Evolutionary conservation across 1,140 invertebrate genomes (phyloP), one percentile per base, ranked within the genome.

Genomic region (Drosophila bocki): DNA sequence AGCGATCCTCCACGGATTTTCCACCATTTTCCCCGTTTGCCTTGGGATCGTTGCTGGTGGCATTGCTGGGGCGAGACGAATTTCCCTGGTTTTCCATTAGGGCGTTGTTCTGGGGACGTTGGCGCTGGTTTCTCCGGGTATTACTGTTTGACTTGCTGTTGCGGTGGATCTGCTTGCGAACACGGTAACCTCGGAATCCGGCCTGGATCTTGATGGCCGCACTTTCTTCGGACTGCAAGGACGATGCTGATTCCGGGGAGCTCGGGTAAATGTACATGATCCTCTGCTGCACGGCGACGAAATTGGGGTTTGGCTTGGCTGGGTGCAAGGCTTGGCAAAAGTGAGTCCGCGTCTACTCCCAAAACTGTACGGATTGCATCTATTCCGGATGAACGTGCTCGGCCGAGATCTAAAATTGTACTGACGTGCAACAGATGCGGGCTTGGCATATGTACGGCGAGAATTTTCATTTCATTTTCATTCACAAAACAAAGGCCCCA

Each of bases 151-250:
- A 75, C 17, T 82, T 90, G 48, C 13, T 63, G 62, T 85, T 93
- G 53, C 79, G 92, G 78, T 94, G 94, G 9, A 96, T 80, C 63
- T 95, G 94, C 82, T 96, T 96, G 33, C 96, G 92, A 2, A 96
- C 95, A 63, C 95, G 94, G 80, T 96, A 96, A 3, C 96, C 96
- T 53, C 96, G 94, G 91, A 95, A 96, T 57, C 95, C 94, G 37
- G 96, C 95, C 91, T 97, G 96, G 57, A 97, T 96, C 86, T 95
- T 96, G 4, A 95, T 95, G 13, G 96, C 96, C 26, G 96, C 96
- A 68, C 92, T 91, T 48, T 93, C 92, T 91, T 94, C 94, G 19
- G 86, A 88, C 56, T 79, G 84, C 57, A 91, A 75, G 60, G 80
- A 85, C 26, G 75, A 82, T 42, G 81, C 78, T 62, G 80, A 86